A percentile compares a stretch with the other conserved stretches of the same genome.
Conservation (phyloP, 2,113 vertebrate species). For the Syngnathoides biaculeatus region DNA sequence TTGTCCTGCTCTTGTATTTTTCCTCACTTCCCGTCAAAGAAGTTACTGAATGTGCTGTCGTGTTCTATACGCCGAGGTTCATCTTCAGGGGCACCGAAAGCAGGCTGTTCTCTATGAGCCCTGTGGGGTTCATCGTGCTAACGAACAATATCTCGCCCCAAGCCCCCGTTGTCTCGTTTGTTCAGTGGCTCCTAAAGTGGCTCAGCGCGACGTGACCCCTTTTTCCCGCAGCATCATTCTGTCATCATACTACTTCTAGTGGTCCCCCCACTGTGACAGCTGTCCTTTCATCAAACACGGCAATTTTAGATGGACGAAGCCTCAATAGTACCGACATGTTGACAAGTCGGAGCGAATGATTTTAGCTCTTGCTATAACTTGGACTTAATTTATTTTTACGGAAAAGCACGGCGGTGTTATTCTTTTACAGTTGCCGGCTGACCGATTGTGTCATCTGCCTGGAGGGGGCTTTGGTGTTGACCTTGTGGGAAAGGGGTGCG, state of each 20-base stretch:
- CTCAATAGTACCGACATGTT: slow-evolving; percentile 43
- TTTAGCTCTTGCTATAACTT: slow-evolving; percentile 37
- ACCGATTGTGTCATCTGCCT: slow-evolving; percentile 51
- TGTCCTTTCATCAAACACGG: slow-evolving; percentile 59
- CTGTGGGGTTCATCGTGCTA: slow-evolving; percentile 55
- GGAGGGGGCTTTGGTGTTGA: slow-evolving; percentile 59
- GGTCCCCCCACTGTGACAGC: slow-evolving; percentile 57
- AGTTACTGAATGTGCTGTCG: slow-evolving; percentile 23
- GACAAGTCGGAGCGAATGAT: slow-evolving; percentile 45
- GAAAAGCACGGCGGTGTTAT: slow-evolving; percentile 34
- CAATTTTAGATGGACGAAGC: slow-evolving; percentile 39
- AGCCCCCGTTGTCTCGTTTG: slow-evolving; percentile 7
- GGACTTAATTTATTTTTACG: slow-evolving; percentile 37
- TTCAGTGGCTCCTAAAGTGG: slow-evolving; percentile 54
- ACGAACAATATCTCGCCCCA: slow-evolving; percentile 58
- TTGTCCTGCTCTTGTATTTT: neutral
- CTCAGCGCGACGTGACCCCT: slow-evolving; percentile 51
- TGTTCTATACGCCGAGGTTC: slow-evolving; percentile 21
- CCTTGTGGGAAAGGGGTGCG: slow-evolving; percentile 59
- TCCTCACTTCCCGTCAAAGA: neutral
- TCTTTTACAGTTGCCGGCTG: slow-evolving; percentile 20
- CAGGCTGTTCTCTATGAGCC: slow-evolving; percentile 50
- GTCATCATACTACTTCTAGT: slow-evolving; percentile 58
- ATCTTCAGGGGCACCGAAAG: slow-evolving; percentile 31
- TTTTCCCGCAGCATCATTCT: slow-evolving; percentile 52